A percentile compares a stretch with the other conserved stretches of the same genome.
These are phyloP conservation scores for Polyploca ridens DNA, from an alignment of 2,888 invertebrate species.

Conservation along the genomic window DNA sequence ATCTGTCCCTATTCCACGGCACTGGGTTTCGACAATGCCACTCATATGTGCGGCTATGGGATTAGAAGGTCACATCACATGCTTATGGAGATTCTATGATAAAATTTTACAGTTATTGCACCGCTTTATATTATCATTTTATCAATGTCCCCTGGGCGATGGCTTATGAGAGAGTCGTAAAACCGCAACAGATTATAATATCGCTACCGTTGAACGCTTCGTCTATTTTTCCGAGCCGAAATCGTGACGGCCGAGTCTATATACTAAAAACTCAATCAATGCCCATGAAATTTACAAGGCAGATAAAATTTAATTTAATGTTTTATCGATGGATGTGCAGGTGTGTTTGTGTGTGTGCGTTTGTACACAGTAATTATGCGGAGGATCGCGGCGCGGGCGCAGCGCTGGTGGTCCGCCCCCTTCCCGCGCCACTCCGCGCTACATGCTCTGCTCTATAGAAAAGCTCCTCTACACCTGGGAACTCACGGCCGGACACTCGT, in stretches of 20 bases:
- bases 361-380: conserved; percentile 81
- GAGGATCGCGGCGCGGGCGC: conserved; percentile 75
- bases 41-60: conserved; percentile 44
- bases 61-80: conserved; percentile 49
- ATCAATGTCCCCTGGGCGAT: conserved; percentile 49
- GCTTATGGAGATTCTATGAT: conserved; percentile 55
- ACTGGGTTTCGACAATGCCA: conserved; percentile 48
- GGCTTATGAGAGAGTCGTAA: conserved; percentile 45
- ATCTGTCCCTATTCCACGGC: conserved; percentile 44
- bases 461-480: conserved; percentile 70
- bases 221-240: conserved; percentile 42
- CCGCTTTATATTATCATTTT: conserved; percentile 49
- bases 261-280: conserved; percentile 73
- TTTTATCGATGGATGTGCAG: conserved; percentile 68
- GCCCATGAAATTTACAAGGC: conserved; percentile 78
- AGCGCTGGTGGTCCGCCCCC: conserved; percentile 78
- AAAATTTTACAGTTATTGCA: conserved; percentile 48
- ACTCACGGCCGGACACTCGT: conserved; percentile 67
- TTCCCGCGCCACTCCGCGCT: conserved; percentile 33
- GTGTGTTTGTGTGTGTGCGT: conserved; percentile 68
- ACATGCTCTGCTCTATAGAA: conserved; percentile 49
- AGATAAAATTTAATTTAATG: conserved; percentile 80
- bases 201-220: conserved; percentile 59
- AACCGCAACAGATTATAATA: conserved; percentile 62
- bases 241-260: conserved; percentile 42